These are phyloP conservation scores for Eriocheir sinensis DNA, from an alignment of 1,140 invertebrate species.

Conservation along the genomic window DNA sequence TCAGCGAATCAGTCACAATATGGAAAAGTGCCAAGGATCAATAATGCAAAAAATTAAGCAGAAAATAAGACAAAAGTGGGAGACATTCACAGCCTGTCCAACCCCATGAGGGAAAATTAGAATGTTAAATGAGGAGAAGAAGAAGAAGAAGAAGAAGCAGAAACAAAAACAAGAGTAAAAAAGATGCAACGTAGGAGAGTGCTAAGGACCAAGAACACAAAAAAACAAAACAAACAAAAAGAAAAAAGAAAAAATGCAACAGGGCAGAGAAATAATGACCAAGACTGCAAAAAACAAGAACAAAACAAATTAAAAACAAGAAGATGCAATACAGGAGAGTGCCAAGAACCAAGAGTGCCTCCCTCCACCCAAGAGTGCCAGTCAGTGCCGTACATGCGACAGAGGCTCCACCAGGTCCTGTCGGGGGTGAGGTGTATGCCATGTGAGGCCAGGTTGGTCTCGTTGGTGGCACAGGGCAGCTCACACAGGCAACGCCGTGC, in stretches of 20 bases:
- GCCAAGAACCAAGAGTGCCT: not conserved
- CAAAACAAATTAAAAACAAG: not conserved
- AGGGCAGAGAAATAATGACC: too few species aligned
- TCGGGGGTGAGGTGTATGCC: constrained; percentile 81
- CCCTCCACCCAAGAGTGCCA: constrained; percentile 37
- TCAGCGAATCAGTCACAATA: not conserved
- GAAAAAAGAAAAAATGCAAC: not conserved
- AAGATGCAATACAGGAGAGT: not conserved
- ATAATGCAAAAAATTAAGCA: too few species aligned
- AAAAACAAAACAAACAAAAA: too few species aligned
- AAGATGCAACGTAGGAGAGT: too few species aligned
- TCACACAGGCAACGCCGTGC: constrained; percentile 89
- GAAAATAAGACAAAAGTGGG: too few species aligned
- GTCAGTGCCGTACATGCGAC: constrained; percentile 80
- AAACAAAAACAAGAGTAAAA: too few species aligned
- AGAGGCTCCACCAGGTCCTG: constrained; percentile 83
- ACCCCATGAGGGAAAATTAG: too few species aligned
- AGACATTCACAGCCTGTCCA: too few species aligned
- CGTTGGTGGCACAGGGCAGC: constrained; percentile 90
- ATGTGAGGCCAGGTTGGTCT: constrained; percentile 88
- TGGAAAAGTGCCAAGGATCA: too few species aligned
- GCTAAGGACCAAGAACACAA: too few species aligned
- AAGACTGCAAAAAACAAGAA: not conserved
- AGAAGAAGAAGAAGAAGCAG: too few species aligned
- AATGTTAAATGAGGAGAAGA: too few species aligned